phyloP scores from a whole-genome alignment of 2,888 invertebrate species.

The Diabrotica balteata region DNA sequence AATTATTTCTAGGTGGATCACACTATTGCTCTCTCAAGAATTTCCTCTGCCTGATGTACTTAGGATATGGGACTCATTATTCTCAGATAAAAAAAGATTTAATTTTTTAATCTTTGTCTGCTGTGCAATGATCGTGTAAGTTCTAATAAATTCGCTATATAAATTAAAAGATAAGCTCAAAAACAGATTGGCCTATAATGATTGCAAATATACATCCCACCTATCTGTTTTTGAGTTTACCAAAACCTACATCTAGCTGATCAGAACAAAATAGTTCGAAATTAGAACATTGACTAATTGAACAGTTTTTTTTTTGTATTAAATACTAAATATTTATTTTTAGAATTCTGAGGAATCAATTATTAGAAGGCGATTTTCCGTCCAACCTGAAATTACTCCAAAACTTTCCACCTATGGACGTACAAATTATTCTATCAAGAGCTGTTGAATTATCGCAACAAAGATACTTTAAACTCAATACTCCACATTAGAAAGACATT shows the following conservation, averaged over 20 bases:
- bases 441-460: slow-evolving; percentile 70
- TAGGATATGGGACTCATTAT: slow-evolving; percentile 96
- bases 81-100: slow-evolving; percentile 89
- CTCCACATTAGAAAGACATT: slow-evolving; percentile 1
- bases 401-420: slow-evolving; percentile 89
- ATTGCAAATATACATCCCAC: no score
- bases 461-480: slow-evolving; percentile 30
- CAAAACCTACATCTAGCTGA: no score
- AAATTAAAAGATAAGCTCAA: no score
- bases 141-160: slow-evolving; percentile 44
- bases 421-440: slow-evolving; percentile 81
- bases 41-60: slow-evolving; percentile 97
- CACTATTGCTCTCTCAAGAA: slow-evolving; percentile 93
- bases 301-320: no score
- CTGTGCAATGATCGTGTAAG: slow-evolving; percentile 97
- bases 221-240: no score
- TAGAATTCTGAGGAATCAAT: slow-evolving; percentile 82
- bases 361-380: slow-evolving; percentile 90
- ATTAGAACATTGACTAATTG: no score
- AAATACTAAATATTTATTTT: slow-evolving; percentile 38
- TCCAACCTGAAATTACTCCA: slow-evolving; percentile 93
- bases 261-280: no score
- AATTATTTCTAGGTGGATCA: slow-evolving; percentile 82
- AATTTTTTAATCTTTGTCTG: slow-evolving; percentile 91
- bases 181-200: no score